Evolutionary conservation across 2,888 invertebrate species (phyloP).

Genomic region (Caradrina kadenii): DNA sequence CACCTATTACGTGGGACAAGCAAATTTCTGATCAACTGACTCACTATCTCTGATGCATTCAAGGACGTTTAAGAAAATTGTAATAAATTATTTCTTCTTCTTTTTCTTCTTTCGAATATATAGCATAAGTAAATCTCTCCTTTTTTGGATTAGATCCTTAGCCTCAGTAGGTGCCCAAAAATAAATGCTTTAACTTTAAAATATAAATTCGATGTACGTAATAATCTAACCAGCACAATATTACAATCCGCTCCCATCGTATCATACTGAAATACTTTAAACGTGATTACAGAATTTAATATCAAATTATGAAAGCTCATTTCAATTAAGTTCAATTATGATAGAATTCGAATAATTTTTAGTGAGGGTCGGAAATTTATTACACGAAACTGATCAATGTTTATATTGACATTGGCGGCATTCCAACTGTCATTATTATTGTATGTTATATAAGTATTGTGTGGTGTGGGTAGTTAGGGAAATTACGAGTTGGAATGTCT

Average conservation of each 20-base stretch:
- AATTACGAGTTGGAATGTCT: constrained; percentile 11
- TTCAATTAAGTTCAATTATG: constrained; percentile 55
- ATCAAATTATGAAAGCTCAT: constrained; percentile 52
- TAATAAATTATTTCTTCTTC: no score
- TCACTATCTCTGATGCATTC: no score
- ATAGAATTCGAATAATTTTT: constrained; percentile 53
- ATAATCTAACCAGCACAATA: constrained; percentile 14
- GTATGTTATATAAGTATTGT: constrained; percentile 16
- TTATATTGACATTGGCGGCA: constrained; percentile 54
- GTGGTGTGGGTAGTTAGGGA: constrained; percentile 17
- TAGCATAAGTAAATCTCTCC: no score
- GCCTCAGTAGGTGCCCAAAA: no score
- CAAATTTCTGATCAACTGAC: no score
- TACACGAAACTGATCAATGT: constrained; percentile 42
- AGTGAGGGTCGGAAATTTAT: constrained; percentile 31
- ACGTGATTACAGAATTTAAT: constrained; percentile 50
- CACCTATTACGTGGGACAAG: no score
- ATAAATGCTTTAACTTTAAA: no score
- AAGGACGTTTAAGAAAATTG: no score
- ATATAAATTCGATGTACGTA: background rate
- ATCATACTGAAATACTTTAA: constrained; percentile 29
- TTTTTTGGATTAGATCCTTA: no score
- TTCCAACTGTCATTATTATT: constrained; percentile 50
- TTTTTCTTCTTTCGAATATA: no score
- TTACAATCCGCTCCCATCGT: background rate